A percentile compares a stretch with the other conserved stretches of the same genome.
These are phyloP conservation scores for Steatocranus sp. DNA, from an alignment of 2,797 vertebrate genomes.

Conservation along the genomic window DNA sequence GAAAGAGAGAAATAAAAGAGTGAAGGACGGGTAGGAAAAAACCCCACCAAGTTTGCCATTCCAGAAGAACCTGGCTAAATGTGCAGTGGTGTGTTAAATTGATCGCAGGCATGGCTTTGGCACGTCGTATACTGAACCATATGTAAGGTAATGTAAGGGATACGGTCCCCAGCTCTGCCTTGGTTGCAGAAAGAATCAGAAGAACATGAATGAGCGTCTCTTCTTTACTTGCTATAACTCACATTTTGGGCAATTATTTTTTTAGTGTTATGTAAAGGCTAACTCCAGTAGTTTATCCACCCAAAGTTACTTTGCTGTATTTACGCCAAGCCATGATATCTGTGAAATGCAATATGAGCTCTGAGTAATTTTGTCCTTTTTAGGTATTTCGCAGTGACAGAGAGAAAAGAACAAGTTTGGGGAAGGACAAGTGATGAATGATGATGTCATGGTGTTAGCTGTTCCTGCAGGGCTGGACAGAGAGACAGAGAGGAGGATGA, in stretches of 20 bases:
- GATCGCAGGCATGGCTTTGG: conserved; percentile 61
- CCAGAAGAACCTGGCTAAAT: conserved; percentile 55
- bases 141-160: conserved; percentile 22
- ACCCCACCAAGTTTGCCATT: conserved; percentile 42
- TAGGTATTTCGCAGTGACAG: conserved; percentile 61
- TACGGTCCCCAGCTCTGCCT: conserved; percentile 6
- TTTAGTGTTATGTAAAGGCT: background rate
- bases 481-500: conserved; percentile 48
- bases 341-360: background rate
- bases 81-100: conserved; percentile 63
- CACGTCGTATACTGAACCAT: conserved; percentile 23
- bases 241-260: background rate
- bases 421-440: conserved; percentile 37
- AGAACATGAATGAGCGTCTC: background rate
- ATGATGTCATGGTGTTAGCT: conserved; percentile 74
- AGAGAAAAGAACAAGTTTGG: conserved; percentile 20
- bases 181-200: conserved; percentile 18
- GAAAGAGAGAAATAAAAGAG: conserved; percentile 27
- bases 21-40: conserved; percentile 17
- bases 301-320: background rate
- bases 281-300: background rate
- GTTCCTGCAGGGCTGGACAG: conserved; percentile 55
- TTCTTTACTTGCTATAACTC: background rate
- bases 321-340: conserved; percentile 4
- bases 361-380: conserved; percentile 52